Base-by-base conservation (phyloP, 1,140 invertebrate genomes). In the Eriosoma lanigerum region DNA sequence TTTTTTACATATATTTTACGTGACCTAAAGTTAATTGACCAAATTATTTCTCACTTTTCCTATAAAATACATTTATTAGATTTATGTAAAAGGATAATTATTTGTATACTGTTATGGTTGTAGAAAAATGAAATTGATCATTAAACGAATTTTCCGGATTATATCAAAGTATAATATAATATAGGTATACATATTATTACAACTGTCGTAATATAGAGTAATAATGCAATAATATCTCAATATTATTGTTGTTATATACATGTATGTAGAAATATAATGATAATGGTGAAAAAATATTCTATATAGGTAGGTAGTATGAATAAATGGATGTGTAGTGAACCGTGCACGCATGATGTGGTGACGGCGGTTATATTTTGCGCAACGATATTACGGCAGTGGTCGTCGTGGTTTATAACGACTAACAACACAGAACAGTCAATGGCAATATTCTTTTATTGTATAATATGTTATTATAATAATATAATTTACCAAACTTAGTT, bases 91-190 rank as follows among this genome's bases (percentile, higher is more conserved):
- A 4, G 8, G 3, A 38, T 38, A 38, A 38, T 38, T 38, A 38
- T 38, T 38, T 38, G 32, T 38, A 38, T 1, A 26, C 13, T 60
- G 13, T 26, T 60, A 29, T 60, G 58, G 26, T 26, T 26, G 58
- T 38, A 64, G n/a, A 48, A 68, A 68, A 48, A 50, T 19, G 48
- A 50, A 26, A 58, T 58, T 48, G 6, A 26, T 70, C 21, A 50
- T 70, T 70, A 70, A 70, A 70, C 46, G 66, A 24, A 50, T 70
- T 70, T 70, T 48, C 66, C 46, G 66, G 46, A 26, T 26, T 68
- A 46, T 32, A 48, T 15, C 44, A n/a, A 12, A 64, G 29, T 64
- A 44, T 64, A 38, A 38, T 38, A 38, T 38, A 4, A 38, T 38
- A 38, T 38, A 38, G 32, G n/a, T 38, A 38, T 38, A 38, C 32